phyloP scores from a whole-genome alignment of 2,888 invertebrate species.

The Drosophila incognita region DNA sequence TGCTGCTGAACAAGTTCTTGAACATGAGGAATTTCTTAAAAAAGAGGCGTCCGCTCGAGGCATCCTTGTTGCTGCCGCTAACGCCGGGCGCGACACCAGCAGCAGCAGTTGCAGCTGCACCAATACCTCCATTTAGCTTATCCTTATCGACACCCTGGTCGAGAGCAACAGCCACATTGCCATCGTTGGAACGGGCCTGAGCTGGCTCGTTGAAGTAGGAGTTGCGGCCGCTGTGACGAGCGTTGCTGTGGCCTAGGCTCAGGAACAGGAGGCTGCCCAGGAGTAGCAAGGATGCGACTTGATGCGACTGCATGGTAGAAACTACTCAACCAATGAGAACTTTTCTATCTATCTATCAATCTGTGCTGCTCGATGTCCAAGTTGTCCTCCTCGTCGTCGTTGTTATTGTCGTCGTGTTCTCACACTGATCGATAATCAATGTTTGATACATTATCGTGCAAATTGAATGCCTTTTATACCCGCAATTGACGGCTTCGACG shows the following conservation, averaged over 20 bases:
- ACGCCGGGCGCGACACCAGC: slow-evolving; percentile 10
- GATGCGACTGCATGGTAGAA: slow-evolving; percentile 47
- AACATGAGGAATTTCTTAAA: slow-evolving; percentile 80
- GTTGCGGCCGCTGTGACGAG: slow-evolving; percentile 39
- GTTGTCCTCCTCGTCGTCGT: background rate
- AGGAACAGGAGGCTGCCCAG: slow-evolving; percentile 40
- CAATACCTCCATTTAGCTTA: slow-evolving; percentile 19
- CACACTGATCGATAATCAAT: slow-evolving; percentile 74
- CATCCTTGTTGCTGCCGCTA: slow-evolving; percentile 52
- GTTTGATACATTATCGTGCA: slow-evolving; percentile 72
- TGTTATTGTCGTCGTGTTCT: slow-evolving; percentile 35
- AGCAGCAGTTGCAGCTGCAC: slow-evolving; percentile 5
- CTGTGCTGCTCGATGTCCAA: slow-evolving; percentile 6
- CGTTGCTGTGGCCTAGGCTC: background rate
- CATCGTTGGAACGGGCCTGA: slow-evolving; percentile 50
- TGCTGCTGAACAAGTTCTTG: slow-evolving; percentile 74
- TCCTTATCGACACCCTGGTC: slow-evolving; percentile 38
- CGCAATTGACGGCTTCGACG: background rate
- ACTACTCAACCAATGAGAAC: slow-evolving; percentile 69
- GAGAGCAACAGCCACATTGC: slow-evolving; percentile 23
- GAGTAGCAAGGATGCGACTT: slow-evolving; percentile 50
- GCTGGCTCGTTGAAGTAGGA: slow-evolving; percentile 58
- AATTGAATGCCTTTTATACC: slow-evolving; percentile 75
- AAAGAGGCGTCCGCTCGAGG: slow-evolving; percentile 81
- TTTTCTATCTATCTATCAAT: slow-evolving; percentile 48